phyloP scores from a whole-genome alignment of 2,888 invertebrate species.

The Adineta ricciae region DNA sequence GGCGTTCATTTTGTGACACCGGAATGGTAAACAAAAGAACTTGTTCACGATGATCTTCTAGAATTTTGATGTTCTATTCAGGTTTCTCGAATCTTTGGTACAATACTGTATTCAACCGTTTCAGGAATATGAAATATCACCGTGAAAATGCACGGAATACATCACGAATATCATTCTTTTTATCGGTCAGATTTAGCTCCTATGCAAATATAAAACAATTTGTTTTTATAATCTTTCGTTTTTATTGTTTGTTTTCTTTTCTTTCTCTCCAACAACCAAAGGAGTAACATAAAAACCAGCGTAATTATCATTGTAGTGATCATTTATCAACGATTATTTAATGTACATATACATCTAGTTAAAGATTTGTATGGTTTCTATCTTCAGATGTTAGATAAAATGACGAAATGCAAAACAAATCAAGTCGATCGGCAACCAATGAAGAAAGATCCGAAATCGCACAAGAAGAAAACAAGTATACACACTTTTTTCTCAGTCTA shows the following conservation, averaged over 20 bases:
- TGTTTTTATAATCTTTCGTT: background rate
- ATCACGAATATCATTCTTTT: background rate
- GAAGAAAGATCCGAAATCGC: background rate
- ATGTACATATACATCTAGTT: background rate
- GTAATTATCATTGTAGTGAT: background rate
- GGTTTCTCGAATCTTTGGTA: background rate
- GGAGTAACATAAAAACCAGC: too few relatives aligned
- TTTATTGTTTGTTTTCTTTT: background rate
- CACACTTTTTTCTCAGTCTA: too few relatives aligned
- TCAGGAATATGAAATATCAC: slow-evolving; percentile 3
- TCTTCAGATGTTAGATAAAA: background rate
- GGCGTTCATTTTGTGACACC: slow-evolving; percentile 11
- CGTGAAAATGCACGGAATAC: background rate
- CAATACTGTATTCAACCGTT: slow-evolving; percentile 17
- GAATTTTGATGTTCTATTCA: background rate
- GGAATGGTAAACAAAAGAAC: background rate
- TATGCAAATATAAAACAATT: too few relatives aligned
- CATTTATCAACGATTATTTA: background rate
- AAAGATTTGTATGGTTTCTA: background rate
- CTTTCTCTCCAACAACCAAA: too few relatives aligned
- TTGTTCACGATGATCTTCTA: background rate
- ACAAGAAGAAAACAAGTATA: background rate
- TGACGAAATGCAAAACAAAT: background rate
- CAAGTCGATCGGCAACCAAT: background rate
- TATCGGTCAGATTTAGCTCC: background rate